Base-by-base conservation (phyloP, 2,113 vertebrate genomes). In the Atractosteus spatula region DNA sequence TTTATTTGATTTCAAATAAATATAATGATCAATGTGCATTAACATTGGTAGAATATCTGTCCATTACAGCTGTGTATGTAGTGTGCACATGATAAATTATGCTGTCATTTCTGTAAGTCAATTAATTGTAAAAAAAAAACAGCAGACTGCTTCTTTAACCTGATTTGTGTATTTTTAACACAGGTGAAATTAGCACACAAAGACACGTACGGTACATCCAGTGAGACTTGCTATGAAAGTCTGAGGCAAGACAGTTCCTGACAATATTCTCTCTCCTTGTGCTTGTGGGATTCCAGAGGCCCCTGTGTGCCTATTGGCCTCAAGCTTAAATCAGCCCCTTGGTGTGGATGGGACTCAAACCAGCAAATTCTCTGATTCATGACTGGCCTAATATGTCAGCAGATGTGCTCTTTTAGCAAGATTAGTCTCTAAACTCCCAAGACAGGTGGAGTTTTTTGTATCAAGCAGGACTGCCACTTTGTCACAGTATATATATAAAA, bases 391-490 rank as follows among this genome's bases (percentile, higher is more conserved):
- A 51, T 51, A 51, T 51, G 10, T 10, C 47, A 7, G 47, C 5
- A 51, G 47, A 51, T 51, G 65, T 77, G 66, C 12, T 54, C 14
- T 54, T 70, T 65, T 74, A 10, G 61, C 72, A 73, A 66, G 16
- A 16, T 44, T 66, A 66, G 42, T 66, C 64, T 44, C 64, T 66
- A 41, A 47, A 44, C 64, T 44, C 64, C n/a, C 45, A 14, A 16
- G 43, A 77, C 78, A 73, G 79, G 80, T 82, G 83, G 84, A 86
- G 79, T 75, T 63, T 77, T 17, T 56, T 12, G 16, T 10, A 68
- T 55, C 43, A 7, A 16, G 64, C 76, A 41, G 71, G 56, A 68
- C 70, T 51, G 47, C 47, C 47, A 51, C 29, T 29, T 29, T 29
- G 29, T 29, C 29, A 29, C 29, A 29, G 29, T 29, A 29, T 29